Base-by-base conservation (phyloP, 2,113 vertebrate species). In the Hydrolagus affinis region DNA sequence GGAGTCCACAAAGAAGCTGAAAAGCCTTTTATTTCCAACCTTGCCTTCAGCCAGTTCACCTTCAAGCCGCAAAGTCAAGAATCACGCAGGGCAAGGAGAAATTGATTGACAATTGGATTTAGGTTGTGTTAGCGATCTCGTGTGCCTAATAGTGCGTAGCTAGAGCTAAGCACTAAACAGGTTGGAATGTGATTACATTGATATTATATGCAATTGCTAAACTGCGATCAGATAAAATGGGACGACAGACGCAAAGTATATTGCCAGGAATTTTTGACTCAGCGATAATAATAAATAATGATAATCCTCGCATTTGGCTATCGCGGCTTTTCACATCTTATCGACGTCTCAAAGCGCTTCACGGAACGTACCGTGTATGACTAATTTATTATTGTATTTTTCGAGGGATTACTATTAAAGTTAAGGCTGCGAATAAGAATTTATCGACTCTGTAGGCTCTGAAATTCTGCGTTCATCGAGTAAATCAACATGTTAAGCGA, bases 41-140 rank as follows among this genome's bases (percentile, higher is more conserved):
- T 76, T 76, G 74, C 74, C 10, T 9, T 23, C 56, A 57, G 17
- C 15, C 19, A n/a, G 12, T 57, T 76, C 32, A 76, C 74, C 32
- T 74, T 57, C 32, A 56, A n/a, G 74, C 2, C n/a, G 19, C n/a
- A 21, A 32, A 57, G 3, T 76, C 74, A 76, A 32, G 56, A 75
- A 30, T 75, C 19, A 76, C 57, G 72, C n/a, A 74, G 32, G 44
- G 44, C 8, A 76, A 15, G n/a, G 15, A 75, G n/a, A 56, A 56
- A 76, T 76, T 76, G 74, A 76, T 76, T 76, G 74, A 6, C n/a
- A 76, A 76, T 76, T 76, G 74, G 10, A 76, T 76, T 76, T 76
- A 21, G 17, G 74, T 76, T 21, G 32, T 56, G 17, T n/a, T 44
- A 76, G 17, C 21, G 74, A 19, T 19, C 17, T 56, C 9, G 17